Percentiles rank a stretch among this genome's conserved stretches.
phyloP scores from a whole-genome alignment of 2,888 invertebrate species.

The Capitulum mitella region DNA sequence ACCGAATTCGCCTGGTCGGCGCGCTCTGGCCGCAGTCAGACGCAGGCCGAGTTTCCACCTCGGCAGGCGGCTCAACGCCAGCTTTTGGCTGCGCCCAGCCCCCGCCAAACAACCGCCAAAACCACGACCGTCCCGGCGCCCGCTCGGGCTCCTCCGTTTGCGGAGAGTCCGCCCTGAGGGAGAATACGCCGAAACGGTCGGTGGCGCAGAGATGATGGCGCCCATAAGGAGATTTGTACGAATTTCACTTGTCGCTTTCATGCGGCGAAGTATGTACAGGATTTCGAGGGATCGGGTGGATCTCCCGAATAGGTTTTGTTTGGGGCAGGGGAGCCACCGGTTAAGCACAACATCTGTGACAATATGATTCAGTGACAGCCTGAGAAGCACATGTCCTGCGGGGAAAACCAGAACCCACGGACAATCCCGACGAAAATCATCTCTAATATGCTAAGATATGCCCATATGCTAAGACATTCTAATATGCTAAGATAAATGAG shows the following conservation, averaged over 20 bases:
- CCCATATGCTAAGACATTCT: too few relatives aligned
- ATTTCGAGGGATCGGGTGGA: background rate
- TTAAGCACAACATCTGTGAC: background rate
- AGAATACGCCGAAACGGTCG: background rate
- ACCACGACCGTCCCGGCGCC: background rate
- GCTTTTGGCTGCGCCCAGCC: background rate
- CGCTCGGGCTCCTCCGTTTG: background rate
- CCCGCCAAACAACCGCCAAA: background rate
- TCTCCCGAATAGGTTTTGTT: background rate
- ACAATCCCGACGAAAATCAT: too few relatives aligned
- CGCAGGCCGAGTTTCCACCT: background rate
- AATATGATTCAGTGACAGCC: too few relatives aligned
- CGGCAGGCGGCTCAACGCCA: conserved; percentile 21
- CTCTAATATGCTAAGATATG: too few relatives aligned
- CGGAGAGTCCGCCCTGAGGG: background rate
- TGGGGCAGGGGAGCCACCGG: background rate
- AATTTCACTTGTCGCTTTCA: too few relatives aligned
- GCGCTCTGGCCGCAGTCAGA: too few relatives aligned
- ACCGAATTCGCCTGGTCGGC: conserved; percentile 12
- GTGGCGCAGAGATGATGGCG: too few relatives aligned
- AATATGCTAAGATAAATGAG: too few relatives aligned
- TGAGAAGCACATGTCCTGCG: too few relatives aligned
- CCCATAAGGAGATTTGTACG: too few relatives aligned
- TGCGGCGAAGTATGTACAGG: background rate
- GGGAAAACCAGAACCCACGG: too few relatives aligned